phyloP scores from a whole-genome alignment of 2,797 vertebrate species.

The Mergus octosetaceus region DNA sequence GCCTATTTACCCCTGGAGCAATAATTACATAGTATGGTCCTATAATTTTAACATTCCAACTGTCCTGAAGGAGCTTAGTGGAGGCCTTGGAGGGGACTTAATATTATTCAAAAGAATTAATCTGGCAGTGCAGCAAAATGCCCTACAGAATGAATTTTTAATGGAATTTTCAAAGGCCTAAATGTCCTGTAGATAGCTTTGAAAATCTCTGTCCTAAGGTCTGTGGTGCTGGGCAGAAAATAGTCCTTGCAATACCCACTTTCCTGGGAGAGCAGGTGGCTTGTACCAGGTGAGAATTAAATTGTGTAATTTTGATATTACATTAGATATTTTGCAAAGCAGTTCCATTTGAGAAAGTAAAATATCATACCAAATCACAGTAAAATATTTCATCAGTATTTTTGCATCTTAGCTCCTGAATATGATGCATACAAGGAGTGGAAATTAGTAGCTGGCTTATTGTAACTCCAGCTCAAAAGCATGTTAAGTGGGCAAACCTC shows the following conservation, averaged over 20 bases:
- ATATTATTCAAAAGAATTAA: constrained; percentile 21
- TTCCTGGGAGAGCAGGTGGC: neutral
- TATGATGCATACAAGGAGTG: neutral
- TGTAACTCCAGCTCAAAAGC: neutral
- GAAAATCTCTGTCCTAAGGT: neutral
- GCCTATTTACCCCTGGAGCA: neutral
- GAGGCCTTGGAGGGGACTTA: neutral
- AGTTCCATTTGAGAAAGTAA: neutral
- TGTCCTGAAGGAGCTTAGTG: neutral
- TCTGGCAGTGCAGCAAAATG: neutral
- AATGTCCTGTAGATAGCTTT: neutral
- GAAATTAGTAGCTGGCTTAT: neutral
- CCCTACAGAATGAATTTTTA: neutral
- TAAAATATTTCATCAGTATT: neutral
- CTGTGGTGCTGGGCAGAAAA: neutral
- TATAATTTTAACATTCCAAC: constrained; percentile 20
- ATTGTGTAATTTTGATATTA: neutral
- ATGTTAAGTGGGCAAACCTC: rapidly evolving
- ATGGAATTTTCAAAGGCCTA: neutral
- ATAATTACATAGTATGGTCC: neutral
- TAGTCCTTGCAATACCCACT: neutral
- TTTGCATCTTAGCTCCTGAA: neutral
- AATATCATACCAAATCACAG: neutral
- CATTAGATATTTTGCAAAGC: neutral
- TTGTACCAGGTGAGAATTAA: neutral